These are phyloP conservation scores for Lycaon pictus DNA, from an alignment of 2,113 vertebrate genomes.

Conservation along the genomic window DNA sequence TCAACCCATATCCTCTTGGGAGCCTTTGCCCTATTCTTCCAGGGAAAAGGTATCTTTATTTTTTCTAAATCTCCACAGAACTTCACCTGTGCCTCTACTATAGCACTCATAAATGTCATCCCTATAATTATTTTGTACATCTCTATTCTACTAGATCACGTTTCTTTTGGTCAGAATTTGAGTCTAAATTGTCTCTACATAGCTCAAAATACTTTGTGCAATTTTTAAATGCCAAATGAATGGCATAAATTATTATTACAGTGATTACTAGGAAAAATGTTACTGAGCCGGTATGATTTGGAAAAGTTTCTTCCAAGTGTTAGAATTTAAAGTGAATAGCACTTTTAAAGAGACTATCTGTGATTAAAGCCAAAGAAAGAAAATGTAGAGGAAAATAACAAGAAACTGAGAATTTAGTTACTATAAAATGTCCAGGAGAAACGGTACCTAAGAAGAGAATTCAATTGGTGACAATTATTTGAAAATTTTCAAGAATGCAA, in stretches of 20 bases:
- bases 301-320: not conserved
- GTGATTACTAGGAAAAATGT: not conserved
- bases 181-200: not conserved
- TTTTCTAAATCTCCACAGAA: not conserved
- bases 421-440: not conserved
- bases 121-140: conserved; percentile 15
- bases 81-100: not conserved
- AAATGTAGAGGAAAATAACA: not conserved
- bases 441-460: not conserved
- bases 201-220: not conserved
- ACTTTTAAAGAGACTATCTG: not conserved
- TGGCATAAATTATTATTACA: conserved; percentile 4
- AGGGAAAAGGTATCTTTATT: not conserved
- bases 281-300: not conserved
- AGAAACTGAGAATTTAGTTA: not conserved
- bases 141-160: not conserved
- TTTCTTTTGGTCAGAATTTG: conserved; percentile 23
- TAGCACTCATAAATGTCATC: not conserved
- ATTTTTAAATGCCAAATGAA: conserved; percentile 24
- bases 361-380: conserved; percentile 24
- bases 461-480: conserved; percentile 34
- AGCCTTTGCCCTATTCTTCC: not conserved
- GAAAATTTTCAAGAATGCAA: conserved; percentile 18
- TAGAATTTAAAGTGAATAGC: not conserved
- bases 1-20: not conserved